These are phyloP conservation scores for Parauchenoglanis ngamensis DNA, from an alignment of 2,797 vertebrate species.

Conservation along the genomic window DNA sequence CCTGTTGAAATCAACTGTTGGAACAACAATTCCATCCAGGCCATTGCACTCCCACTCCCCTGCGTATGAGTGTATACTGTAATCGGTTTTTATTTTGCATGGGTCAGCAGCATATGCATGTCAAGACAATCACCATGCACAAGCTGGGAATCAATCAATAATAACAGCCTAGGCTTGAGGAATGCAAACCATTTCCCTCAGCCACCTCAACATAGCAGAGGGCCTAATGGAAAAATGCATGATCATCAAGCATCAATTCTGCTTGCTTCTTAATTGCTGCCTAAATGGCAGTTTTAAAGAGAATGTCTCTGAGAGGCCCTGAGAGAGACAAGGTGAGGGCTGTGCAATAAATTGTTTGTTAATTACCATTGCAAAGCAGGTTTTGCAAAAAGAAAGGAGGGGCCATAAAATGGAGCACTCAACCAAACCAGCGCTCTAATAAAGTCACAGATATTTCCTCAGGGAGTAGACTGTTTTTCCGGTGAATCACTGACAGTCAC, in stretches of 20 bases:
- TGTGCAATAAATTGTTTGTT: conserved; percentile 6
- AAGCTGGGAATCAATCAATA: conserved; percentile 44
- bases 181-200: conserved; percentile 43
- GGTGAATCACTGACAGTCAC: not conserved
- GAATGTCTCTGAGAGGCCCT: not conserved
- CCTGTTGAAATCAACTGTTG: not conserved
- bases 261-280: not conserved
- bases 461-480: not conserved
- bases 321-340: not conserved
- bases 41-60: not conserved
- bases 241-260: conserved; percentile 21
- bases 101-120: conserved; percentile 6
- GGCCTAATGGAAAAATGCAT: not conserved
- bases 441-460: conserved; percentile 3
- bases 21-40: not conserved
- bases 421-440: conserved; percentile 10
- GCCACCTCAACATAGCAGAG: not conserved
- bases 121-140: conserved; percentile 23
- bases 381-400: not conserved
- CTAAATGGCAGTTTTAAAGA: conserved; percentile 6
- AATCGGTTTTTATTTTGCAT: conserved; percentile 14
- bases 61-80: not conserved
- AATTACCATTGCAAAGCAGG: not conserved
- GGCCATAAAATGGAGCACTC: conserved; percentile 4
- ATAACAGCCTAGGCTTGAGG: conserved; percentile 39